Evolutionary conservation across 2,888 invertebrate genomes (phyloP), one percentile per base, ranked within the genome.

Genomic region (Drosophila planitibia): DNA sequence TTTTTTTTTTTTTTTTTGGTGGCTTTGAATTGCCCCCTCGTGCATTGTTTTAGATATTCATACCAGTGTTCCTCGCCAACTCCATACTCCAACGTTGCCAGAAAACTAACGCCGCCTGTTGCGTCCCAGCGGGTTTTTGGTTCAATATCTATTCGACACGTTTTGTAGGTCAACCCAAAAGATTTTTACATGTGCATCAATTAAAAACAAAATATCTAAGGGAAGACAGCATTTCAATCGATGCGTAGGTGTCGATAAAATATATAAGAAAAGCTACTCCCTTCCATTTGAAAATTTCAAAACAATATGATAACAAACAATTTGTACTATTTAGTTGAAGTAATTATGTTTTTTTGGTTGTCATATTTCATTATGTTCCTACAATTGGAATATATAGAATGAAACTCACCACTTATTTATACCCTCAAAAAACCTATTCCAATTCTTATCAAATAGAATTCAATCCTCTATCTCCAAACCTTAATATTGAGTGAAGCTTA

Each of bases 81-180:
- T 30, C 52, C 32, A 1, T 55, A 25, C 57, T 25, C 49, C 30
- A 19, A n/a, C 37, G 28, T 33, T 44, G 10, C 10, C 44, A 44
- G 7, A 57, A 25, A 72, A 39, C 65, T 67, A 63, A 75, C 60
- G 81, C 85, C 82, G 83, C 83, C 86, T 84, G 86, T 85, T 83
- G 83, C 83, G 74, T 75, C 83, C 61, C 83, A 81, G 86, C 86
- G 79, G 83, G 86, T 70, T 72, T 80, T 80, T 76, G 28, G 70
- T 68, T 66, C 80, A 75, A 69, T 73, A 78, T 81, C 75, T 71
- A 64, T 69, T 64, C 66, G 67, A 64, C 73, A 80, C 70, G 62
- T 72, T 87, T 85, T 85, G 73, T 87, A 73, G 85, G 85, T 85
- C 85, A 85, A 30, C 39, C 53, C 25, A 58, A 76, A 66, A 60